Percentiles rank a stretch among this genome's conserved stretches.
Conservation (phyloP, 53 echinoderm and acorn worm species). For the Echinarachnius parma region DNA sequence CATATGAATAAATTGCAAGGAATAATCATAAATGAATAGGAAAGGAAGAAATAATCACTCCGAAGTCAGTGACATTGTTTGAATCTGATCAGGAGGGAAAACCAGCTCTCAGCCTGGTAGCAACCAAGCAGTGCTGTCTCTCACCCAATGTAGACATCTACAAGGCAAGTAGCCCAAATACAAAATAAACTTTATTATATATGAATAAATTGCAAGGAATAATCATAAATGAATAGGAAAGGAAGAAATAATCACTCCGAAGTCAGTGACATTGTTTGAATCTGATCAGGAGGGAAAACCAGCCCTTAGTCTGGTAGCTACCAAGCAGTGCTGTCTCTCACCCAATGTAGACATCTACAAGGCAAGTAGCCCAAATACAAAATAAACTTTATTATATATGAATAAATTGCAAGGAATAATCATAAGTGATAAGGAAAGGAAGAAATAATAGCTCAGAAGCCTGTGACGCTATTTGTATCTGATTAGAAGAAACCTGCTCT, state of each 20-base stretch:
- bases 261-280: slow-evolving; percentile 67
- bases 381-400: too few relatives aligned
- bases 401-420: too few relatives aligned
- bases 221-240: too few relatives aligned
- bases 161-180: slow-evolving; percentile 76
- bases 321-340: slow-evolving; percentile 54
- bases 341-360: slow-evolving; percentile 83
- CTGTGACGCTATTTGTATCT: slow-evolving; percentile 64
- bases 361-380: slow-evolving; percentile 28
- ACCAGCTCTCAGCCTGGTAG: slow-evolving; percentile 62
- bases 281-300: slow-evolving; percentile 57
- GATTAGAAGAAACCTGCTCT: slow-evolving; percentile 61
- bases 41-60: too few relatives aligned
- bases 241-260: too few relatives aligned
- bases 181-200: too few relatives aligned
- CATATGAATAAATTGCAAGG: too few relatives aligned
- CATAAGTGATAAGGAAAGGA: too few relatives aligned
- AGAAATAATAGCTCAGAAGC: too few relatives aligned
- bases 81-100: slow-evolving; percentile 52
- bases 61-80: slow-evolving; percentile 69
- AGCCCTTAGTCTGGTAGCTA: slow-evolving; percentile 61
- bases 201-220: too few relatives aligned
- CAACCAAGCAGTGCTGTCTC: slow-evolving; percentile 56
- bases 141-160: slow-evolving; percentile 75
- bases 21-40: too few relatives aligned